Conservation (phyloP, 2,113 vertebrate genomes). For the Pelecanus crispus region DNA sequence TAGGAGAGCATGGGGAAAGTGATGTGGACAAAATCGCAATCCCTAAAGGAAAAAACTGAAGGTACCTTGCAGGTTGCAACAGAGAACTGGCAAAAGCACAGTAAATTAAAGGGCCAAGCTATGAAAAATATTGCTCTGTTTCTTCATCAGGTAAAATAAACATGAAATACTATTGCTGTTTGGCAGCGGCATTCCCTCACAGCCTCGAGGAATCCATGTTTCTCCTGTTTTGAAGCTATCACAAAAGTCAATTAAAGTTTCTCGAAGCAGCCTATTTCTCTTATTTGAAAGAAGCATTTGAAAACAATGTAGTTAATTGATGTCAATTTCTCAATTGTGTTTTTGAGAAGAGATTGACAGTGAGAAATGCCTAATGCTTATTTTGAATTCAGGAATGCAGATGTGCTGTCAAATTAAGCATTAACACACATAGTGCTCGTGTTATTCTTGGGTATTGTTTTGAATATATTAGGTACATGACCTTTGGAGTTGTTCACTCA, state of each 20-base stretch:
- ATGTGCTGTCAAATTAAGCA: conserved; percentile 57
- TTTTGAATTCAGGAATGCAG: conserved; percentile 52
- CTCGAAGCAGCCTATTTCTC: background rate
- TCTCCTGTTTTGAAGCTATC: background rate
- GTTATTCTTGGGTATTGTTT: conserved; percentile 16
- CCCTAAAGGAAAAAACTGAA: background rate
- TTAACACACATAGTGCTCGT: background rate
- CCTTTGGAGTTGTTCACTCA: conserved; percentile 20
- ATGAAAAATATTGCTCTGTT: background rate
- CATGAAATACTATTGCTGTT: background rate
- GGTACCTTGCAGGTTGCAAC: background rate
- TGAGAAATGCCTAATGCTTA: conserved; percentile 18
- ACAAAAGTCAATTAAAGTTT: conserved; percentile 4
- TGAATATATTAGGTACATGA: conserved; percentile 8
- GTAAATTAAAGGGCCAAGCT: background rate
- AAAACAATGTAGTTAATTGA: conserved; percentile 55
- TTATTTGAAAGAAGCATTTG: conserved; percentile 42
- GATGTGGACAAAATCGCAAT: background rate
- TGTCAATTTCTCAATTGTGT: conserved; percentile 41
- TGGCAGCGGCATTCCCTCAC: background rate
- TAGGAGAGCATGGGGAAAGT: background rate
- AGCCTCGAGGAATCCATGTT: background rate
- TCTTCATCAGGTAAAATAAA: background rate
- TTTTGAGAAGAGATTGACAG: conserved; percentile 52
- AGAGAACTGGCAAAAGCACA: background rate